Conservation (phyloP, 1,140 invertebrate genomes). For the Drosophila ambigua region DNA sequence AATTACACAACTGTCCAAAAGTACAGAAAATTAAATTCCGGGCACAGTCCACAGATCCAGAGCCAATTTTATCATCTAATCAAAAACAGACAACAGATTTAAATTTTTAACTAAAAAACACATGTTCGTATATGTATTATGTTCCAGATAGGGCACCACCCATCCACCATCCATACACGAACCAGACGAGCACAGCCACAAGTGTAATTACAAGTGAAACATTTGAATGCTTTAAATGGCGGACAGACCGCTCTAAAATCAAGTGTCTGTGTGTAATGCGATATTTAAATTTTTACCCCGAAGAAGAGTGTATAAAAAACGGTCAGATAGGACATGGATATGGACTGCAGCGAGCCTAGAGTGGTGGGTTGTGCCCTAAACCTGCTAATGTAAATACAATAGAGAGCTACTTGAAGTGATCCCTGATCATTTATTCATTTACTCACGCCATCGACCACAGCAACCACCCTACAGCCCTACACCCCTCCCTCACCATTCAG, state of each 20-base stretch:
- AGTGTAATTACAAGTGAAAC: slow-evolving; percentile 61
- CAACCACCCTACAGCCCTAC: slow-evolving; percentile 19
- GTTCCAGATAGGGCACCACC: slow-evolving; percentile 55
- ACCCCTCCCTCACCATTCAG: background rate
- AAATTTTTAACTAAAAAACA: slow-evolving; percentile 74
- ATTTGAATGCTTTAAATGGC: slow-evolving; percentile 55
- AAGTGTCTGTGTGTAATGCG: slow-evolving; percentile 79
- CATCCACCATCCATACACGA: background rate
- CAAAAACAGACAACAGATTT: slow-evolving; percentile 68
- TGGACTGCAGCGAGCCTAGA: background rate
- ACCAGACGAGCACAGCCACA: slow-evolving; percentile 16
- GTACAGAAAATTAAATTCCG: slow-evolving; percentile 27
- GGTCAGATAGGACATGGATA: slow-evolving; percentile 45
- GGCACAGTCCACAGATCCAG: background rate
- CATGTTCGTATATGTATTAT: slow-evolving; percentile 62
- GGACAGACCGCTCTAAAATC: slow-evolving; percentile 60
- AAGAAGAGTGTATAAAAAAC: slow-evolving; percentile 43
- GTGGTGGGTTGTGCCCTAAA: slow-evolving; percentile 51
- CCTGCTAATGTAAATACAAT: slow-evolving; percentile 78
- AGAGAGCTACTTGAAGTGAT: slow-evolving; percentile 66
- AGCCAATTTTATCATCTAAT: slow-evolving; percentile 67
- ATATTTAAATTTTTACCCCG: slow-evolving; percentile 70
- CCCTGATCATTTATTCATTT: slow-evolving; percentile 45
- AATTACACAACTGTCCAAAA: slow-evolving; percentile 72
- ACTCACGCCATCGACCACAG: slow-evolving; percentile 36